Percentiles rank a stretch among this genome's conserved stretches.
These are phyloP conservation scores for Liasis olivaceus DNA, from an alignment of 2,797 vertebrate species.

Conservation along the genomic window DNA sequence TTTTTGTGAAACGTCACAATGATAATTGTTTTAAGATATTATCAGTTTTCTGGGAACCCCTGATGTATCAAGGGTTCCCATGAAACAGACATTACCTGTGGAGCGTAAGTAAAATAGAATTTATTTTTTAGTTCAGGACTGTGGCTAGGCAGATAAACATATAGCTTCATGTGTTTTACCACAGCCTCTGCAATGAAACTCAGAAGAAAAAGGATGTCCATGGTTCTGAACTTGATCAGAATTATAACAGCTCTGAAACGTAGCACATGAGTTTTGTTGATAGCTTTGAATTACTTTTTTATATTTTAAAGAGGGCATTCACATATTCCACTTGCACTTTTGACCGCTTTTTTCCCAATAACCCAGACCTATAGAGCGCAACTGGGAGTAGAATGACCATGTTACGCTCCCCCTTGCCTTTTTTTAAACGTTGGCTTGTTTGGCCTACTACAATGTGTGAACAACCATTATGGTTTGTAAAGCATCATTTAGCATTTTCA, in stretches of 20 bases:
- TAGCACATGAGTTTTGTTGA: neutral
- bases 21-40: neutral
- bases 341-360: neutral
- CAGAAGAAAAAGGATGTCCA: neutral
- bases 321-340: neutral
- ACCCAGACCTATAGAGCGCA: neutral
- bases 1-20: neutral
- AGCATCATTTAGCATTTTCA: neutral
- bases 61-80: too few relatives aligned
- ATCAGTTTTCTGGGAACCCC: neutral
- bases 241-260: neutral
- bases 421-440: neutral
- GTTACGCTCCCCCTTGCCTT: neutral
- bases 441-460: neutral
- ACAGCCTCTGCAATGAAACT: neutral
- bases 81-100: neutral
- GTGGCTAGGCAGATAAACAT: neutral
- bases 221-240: conserved; percentile 15
- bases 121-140: neutral
- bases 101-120: fast-evolving
- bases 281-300: neutral
- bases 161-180: neutral
- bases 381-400: neutral
- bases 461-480: neutral
- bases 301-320: neutral